Evolutionary conservation across 2,797 vertebrate species (phyloP), one percentile per base, ranked within the genome.

Genomic region (Rhinophrynus dorsalis): DNA sequence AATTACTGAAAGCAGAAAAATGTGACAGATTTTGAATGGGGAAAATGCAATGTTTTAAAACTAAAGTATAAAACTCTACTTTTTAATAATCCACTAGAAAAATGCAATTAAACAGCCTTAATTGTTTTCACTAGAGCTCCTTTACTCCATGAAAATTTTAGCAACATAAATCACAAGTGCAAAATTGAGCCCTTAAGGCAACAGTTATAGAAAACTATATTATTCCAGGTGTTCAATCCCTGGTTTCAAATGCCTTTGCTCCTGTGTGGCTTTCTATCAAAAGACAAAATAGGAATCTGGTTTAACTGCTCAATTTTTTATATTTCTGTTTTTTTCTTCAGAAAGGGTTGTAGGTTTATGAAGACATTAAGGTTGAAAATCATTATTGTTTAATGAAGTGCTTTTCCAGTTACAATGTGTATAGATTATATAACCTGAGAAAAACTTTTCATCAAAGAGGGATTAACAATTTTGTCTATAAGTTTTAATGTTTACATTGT

Each of bases 1-100:
- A 80, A 4, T 4, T 30, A 30, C 29, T 30, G 29, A 30, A 4
- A 4, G 9, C 29, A 4, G 9, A 30, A 4, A 30, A 30, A 30
- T 84, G 76, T 87, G 88, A 84, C 84, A 71, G 81, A 89, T 91
- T 91, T 87, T 90, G 89, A 78, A 90, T 77, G 57, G 72, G 54
- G 80, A 83, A 75, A 51, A 80, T 89, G 89, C 89, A 88, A 27
- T 26, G 17, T 0, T 6, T 0, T 6, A 55, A 24, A 74, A 69
- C 50, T 48, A 33, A 75, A 74, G 2, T 69, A 47, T 62, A 3
- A 9, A 15, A 57, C 30, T 45, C 74, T 29, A 72, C 73, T 35
- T 2, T 2, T 57, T 67, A 48, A 18, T 48, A 67, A 48, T 57
- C 21, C 29, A 50, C 12, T 18, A 52, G 18, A 50, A 59, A 55